Base-by-base conservation (phyloP, 2,797 vertebrate genomes). In the Tiaroga cobitis region DNA sequence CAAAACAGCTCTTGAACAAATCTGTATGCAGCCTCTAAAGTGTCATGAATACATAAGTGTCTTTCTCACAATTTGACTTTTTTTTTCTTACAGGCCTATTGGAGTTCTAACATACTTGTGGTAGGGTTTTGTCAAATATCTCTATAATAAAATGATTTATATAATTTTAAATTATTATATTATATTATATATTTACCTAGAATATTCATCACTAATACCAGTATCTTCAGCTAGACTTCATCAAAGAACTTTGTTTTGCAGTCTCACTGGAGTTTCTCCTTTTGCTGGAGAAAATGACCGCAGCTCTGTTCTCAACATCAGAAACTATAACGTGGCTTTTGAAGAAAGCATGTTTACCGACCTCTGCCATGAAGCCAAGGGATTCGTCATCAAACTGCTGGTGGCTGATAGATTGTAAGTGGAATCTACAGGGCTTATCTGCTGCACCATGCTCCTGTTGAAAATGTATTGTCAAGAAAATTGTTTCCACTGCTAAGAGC, bases 251-350 rank as follows among this genome's bases (percentile, higher is more conserved):
- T 26, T 82, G 9, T 41, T 84, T 90, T 49, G 43, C 86, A 99
- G 98, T 91, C 93, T 99, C 89, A 99, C 98, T 0, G 97, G 98
- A 59, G 97, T 99, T 88, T 99, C 98, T 56, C 98, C 98, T 0
- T 99, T 99, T 0, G 97, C 97, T 63, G 98, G 98, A 1, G 98
- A 99, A 89, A 98, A 98, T 0, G 98, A 99, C 90, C 96, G 97
- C 87, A 96, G 96, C 0, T 98, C 98, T 0, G 86, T 98, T 49
- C 95, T 99, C 91, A 99, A 99, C 92, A 98, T 99, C 92, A 96
- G 96, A 72, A 98, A 98, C 93, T 99, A 98, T 90, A 97, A 98
- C 0, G 97, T 99, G 89, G 98, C 98, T 19, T 99, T 99, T 2
- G 98, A 99, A 91, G 98, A 99, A 92, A 95, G 87, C 90, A 98